A percentile compares a stretch with the other conserved stretches of the same genome.
Conservation (phyloP, 2,797 vertebrate species). For the Lagorchestes hirsutus region DNA sequence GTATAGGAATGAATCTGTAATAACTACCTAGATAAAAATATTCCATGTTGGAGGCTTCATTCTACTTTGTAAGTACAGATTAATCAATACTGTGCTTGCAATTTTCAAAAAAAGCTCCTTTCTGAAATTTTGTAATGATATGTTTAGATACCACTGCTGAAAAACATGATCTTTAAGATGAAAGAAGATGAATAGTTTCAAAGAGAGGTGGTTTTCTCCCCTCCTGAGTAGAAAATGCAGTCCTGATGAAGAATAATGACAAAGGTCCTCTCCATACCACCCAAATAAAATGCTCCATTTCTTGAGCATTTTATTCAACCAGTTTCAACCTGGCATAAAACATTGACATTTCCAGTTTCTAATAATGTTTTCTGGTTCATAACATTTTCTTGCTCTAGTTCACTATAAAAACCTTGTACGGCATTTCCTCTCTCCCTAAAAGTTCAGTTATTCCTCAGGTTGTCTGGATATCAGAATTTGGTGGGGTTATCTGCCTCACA, state of each 20-base stretch:
- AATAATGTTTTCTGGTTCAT: neutral
- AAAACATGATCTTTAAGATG: constrained; percentile 27
- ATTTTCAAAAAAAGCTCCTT: constrained; percentile 32
- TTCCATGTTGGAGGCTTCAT: neutral
- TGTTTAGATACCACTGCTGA: constrained; percentile 31
- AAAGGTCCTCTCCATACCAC: neutral
- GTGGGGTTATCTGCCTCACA: neutral
- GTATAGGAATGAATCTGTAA: accelerated
- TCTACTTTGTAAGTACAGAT: neutral
- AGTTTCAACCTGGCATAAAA: accelerated
- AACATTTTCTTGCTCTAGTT: constrained; percentile 3
- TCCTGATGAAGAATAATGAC: constrained; percentile 59
- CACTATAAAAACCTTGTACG: neutral
- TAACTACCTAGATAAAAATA: neutral
- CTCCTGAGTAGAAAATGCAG: constrained; percentile 50
- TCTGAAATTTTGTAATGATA: neutral
- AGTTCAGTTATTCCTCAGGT: neutral
- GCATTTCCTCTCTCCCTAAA: neutral
- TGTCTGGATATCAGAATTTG: neutral
- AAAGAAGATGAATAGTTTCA: constrained; percentile 33
- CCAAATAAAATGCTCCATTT: neutral
- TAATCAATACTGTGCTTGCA: neutral
- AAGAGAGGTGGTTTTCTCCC: constrained; percentile 10
- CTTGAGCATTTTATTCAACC: neutral
- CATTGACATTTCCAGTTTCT: neutral